phyloP scores from a whole-genome alignment of 2,888 invertebrate genomes.

The Chalcis sispes region DNA sequence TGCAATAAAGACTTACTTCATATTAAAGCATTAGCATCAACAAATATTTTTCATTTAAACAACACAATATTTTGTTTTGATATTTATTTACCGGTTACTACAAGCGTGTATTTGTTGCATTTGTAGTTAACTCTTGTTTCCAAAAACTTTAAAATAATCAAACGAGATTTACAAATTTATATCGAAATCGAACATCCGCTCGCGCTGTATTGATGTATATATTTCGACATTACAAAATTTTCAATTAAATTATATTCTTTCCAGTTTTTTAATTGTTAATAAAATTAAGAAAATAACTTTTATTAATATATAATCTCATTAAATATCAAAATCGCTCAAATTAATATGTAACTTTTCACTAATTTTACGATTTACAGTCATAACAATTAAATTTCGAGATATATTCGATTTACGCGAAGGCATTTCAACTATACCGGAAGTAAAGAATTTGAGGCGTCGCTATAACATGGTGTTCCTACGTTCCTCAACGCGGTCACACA shows the following conservation, averaged over 20 bases:
- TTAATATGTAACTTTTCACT: too few relatives aligned
- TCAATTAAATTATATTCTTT: background rate
- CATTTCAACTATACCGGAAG: too few relatives aligned
- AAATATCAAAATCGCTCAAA: too few relatives aligned
- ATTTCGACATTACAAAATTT: background rate
- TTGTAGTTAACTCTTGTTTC: background rate
- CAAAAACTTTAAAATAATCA: too few relatives aligned
- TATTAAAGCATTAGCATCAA: constrained; percentile 42
- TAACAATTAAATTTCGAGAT: constrained; percentile 17
- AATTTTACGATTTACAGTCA: constrained; percentile 4
- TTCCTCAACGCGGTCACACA: constrained; percentile 1
- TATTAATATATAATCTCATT: background rate
- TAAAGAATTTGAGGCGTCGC: background rate
- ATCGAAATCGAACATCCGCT: background rate
- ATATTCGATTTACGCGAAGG: background rate
- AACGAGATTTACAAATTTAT: constrained; percentile 10
- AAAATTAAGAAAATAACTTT: background rate
- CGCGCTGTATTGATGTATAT: background rate
- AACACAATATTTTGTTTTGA: background rate
- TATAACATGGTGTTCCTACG: background rate
- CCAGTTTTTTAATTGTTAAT: background rate
- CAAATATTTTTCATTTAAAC: background rate
- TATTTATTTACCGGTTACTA: constrained; percentile 15
- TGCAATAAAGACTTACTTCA: constrained; percentile 45
- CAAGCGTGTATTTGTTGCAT: background rate